phyloP scores from a whole-genome alignment of 2,888 invertebrate species.

The Adelognathus sp. region DNA sequence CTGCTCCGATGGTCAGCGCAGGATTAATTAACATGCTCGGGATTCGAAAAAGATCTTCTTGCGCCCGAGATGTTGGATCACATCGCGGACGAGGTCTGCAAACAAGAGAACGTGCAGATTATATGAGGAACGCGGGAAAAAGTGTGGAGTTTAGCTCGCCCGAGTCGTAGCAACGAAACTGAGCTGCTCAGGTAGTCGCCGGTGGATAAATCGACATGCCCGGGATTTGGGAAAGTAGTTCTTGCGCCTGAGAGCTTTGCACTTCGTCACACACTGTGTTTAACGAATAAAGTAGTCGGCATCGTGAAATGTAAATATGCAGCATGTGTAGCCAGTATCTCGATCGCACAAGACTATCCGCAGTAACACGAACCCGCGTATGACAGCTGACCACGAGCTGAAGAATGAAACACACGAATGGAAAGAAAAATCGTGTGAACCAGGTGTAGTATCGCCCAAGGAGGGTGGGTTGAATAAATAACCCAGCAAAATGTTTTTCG shows the following conservation, averaged over 20 bases:
- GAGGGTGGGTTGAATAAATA: conserved; percentile 6
- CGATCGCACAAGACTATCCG: conserved; percentile 1
- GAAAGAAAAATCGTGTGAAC: background rate
- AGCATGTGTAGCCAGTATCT: background rate
- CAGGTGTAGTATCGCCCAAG: background rate
- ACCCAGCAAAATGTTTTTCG: background rate
- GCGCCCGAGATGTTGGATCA: conserved; percentile 38
- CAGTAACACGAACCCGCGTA: background rate
- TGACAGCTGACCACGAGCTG: background rate
- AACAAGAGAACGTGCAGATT: conserved; percentile 42
- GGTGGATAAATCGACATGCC: too few relatives aligned
- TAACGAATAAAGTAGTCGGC: conserved; percentile 29
- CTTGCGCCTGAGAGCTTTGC: conserved; percentile 16
- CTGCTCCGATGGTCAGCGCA: too few relatives aligned
- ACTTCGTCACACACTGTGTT: background rate
- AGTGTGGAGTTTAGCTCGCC: too few relatives aligned
- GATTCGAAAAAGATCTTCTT: conserved; percentile 45
- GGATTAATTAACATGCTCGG: conserved; percentile 49
- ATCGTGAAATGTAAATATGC: background rate
- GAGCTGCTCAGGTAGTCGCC: too few relatives aligned
- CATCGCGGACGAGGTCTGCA: background rate
- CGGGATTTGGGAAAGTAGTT: conserved; percentile 36
- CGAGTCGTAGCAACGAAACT: too few relatives aligned
- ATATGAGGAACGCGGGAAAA: too few relatives aligned
- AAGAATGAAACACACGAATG: background rate